phyloP scores from a whole-genome alignment of 2,113 vertebrate species.

The Pantherophis guttatus region DNA sequence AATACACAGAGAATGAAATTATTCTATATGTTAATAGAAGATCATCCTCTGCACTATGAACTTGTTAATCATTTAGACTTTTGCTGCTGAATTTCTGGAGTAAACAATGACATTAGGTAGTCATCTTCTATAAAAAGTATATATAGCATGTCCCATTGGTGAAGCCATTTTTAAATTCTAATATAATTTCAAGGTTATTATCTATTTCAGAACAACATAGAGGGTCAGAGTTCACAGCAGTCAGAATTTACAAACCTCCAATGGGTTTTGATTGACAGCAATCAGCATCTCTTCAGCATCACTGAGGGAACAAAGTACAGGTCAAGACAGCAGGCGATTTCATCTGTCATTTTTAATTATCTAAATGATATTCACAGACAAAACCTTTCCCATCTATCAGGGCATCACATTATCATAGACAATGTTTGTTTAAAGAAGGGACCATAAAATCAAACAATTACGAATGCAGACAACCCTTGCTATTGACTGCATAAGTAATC shows the following conservation, averaged over 20 bases:
- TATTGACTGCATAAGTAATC: constrained; percentile 96
- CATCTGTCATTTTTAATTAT: constrained; percentile 99
- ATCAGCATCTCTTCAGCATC: constrained; percentile 91
- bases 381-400: constrained; percentile 92
- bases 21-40: constrained; percentile 40
- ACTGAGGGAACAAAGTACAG: constrained; percentile 93
- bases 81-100: constrained; percentile 37
- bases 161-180: constrained; percentile 94
- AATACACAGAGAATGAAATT: constrained; percentile 5
- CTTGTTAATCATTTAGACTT: constrained; percentile 55
- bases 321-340: constrained; percentile 93
- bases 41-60: constrained; percentile 47
- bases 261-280: constrained; percentile 97
- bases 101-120: constrained; percentile 64
- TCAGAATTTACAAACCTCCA: constrained; percentile 88
- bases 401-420: constrained; percentile 95
- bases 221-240: constrained; percentile 91
- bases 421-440: constrained; percentile 98
- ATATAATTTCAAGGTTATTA: constrained; percentile 96
- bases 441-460: constrained; percentile 98
- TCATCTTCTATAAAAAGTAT: constrained; percentile 59
- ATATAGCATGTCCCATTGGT: constrained; percentile 72
- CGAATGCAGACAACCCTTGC: constrained; percentile 90
- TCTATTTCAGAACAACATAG: constrained; percentile 90
- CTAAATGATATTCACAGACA: constrained; percentile 98